Evolutionary conservation across 2,888 invertebrate genomes (phyloP).

Genomic region (Ferdinandea cuprea): DNA sequence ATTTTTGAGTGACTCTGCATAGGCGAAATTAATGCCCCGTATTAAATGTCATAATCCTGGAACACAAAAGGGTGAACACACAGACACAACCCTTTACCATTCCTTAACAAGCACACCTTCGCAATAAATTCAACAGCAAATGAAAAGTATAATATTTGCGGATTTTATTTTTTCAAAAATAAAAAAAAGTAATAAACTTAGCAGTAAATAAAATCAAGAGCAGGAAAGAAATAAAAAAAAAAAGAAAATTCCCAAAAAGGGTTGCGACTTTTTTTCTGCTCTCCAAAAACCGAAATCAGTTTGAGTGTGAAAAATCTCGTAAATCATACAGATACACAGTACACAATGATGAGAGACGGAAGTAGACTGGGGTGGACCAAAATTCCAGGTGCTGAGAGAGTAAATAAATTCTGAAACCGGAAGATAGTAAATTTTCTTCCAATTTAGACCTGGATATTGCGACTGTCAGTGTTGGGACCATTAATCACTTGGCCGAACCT

Average conservation of each 20-base stretch:
- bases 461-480: slow-evolving; percentile 48
- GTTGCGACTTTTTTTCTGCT: slow-evolving; percentile 17
- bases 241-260: slow-evolving; percentile 22
- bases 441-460: slow-evolving; percentile 43
- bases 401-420: slow-evolving; percentile 53
- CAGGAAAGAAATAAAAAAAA: too few species aligned
- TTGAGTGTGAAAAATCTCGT: slow-evolving; percentile 60
- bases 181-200: slow-evolving; percentile 34
- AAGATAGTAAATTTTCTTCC: slow-evolving; percentile 56
- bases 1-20: slow-evolving; percentile 47
- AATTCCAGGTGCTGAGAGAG: slow-evolving; percentile 67
- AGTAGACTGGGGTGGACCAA: slow-evolving; percentile 30
- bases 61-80: slow-evolving; percentile 51
- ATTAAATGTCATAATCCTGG: slow-evolving; percentile 73
- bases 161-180: slow-evolving; percentile 33
- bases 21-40: slow-evolving; percentile 55
- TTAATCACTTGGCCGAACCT: slow-evolving; percentile 56
- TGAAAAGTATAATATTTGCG: slow-evolving; percentile 64
- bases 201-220: slow-evolving; percentile 51
- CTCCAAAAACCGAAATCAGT: slow-evolving; percentile 31
- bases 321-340: slow-evolving; percentile 56
- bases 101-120: slow-evolving; percentile 60
- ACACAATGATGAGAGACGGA: slow-evolving; percentile 54
- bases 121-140: slow-evolving; percentile 57
- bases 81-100: slow-evolving; percentile 32